phyloP scores from a whole-genome alignment of 2,888 invertebrate species.

The Troides helena region DNA sequence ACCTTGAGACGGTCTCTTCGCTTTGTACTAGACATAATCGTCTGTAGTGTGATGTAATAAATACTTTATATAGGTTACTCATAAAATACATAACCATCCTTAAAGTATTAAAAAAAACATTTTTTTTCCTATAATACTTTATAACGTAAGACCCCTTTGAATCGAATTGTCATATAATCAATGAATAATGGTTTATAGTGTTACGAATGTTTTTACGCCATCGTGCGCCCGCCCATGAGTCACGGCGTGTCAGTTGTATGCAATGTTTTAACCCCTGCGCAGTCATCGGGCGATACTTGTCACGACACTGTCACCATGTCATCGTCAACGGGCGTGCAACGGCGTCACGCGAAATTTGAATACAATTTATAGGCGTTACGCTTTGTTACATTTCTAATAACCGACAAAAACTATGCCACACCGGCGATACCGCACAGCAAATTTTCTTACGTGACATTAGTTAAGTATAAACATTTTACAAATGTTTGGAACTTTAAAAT shows the following conservation, averaged over 20 bases:
- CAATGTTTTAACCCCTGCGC: constrained; percentile 49
- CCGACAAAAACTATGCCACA: constrained; percentile 24
- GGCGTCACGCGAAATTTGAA: constrained; percentile 66
- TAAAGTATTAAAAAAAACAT: too few species aligned
- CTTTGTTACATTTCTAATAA: constrained; percentile 43
- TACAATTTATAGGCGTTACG: constrained; percentile 55
- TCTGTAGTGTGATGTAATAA: too few species aligned
- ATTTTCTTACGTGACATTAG: not conserved
- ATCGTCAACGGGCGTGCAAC: constrained; percentile 54
- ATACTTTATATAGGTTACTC: too few species aligned
- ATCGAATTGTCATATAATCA: constrained; percentile 53
- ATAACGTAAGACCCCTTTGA: constrained; percentile 6
- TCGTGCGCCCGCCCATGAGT: constrained; percentile 53
- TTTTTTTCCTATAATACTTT: not conserved
- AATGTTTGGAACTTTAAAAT: too few species aligned
- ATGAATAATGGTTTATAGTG: constrained; percentile 56
- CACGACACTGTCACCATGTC: constrained; percentile 58
- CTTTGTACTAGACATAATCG: too few species aligned
- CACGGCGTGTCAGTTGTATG: constrained; percentile 42
- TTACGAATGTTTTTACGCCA: constrained; percentile 50
- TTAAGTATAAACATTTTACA: not conserved
- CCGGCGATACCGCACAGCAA: not conserved
- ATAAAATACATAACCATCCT: too few species aligned
- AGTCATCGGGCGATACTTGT: constrained; percentile 51
- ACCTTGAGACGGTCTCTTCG: too few species aligned